These are phyloP conservation scores for Heliconius eleuchia DNA, from an alignment of 1,140 invertebrate genomes.

Conservation along the genomic window DNA sequence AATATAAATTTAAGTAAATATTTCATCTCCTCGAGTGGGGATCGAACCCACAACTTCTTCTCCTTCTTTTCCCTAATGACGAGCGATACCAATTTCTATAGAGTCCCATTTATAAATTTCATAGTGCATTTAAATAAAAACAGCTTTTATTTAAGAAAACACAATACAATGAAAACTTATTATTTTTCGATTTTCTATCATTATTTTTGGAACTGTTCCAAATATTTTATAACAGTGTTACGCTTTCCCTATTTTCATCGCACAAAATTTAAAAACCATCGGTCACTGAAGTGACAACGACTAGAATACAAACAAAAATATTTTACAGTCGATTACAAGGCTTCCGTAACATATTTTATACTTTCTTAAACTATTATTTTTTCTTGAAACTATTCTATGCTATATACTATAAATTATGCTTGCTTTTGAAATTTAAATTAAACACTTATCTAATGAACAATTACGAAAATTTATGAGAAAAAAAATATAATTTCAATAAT, in stretches of 20 bases:
- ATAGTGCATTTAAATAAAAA: not conserved
- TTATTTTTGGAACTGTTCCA: slow-evolving; percentile 71
- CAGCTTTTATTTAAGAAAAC: not conserved
- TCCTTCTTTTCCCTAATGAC: too few species aligned
- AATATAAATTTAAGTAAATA: too few species aligned
- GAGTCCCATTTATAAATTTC: too few species aligned
- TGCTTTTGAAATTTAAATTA: too few species aligned
- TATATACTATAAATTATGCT: too few species aligned
- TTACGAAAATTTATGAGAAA: too few species aligned
- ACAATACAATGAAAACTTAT: slow-evolving; percentile 43
- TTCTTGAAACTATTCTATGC: too few species aligned
- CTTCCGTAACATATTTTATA: slow-evolving; percentile 44
- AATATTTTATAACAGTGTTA: slow-evolving; percentile 74
- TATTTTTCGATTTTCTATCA: slow-evolving; percentile 70
- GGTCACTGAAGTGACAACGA: slow-evolving; percentile 75
- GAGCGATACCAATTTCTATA: too few species aligned
- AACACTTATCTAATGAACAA: too few species aligned
- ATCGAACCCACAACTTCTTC: too few species aligned
- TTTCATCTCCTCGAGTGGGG: too few species aligned
- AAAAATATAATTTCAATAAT: too few species aligned
- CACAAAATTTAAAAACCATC: slow-evolving; percentile 80
- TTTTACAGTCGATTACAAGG: slow-evolving; percentile 77
- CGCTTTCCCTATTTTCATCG: slow-evolving; percentile 80
- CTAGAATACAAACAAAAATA: slow-evolving; percentile 78
- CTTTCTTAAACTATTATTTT: not conserved